phyloP scores from a whole-genome alignment of 2,888 invertebrate species.

The Calliopum simillimum region DNA sequence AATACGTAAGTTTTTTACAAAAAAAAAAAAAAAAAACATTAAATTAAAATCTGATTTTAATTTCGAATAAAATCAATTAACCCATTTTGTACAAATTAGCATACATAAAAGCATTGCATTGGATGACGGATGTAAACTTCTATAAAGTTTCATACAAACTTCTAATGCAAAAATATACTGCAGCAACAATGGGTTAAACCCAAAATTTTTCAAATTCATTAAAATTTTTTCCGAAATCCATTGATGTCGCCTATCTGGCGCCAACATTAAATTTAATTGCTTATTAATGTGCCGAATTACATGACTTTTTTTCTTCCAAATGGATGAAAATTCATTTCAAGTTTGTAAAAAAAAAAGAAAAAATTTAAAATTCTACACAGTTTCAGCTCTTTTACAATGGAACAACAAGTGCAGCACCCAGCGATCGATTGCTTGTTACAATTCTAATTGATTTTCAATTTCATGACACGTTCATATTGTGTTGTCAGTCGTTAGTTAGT shows the following conservation, averaged over 20 bases:
- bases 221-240: background rate
- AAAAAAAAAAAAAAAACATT: too few relatives aligned
- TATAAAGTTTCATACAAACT: too few relatives aligned
- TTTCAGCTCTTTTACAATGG: background rate
- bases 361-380: background rate
- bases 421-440: constrained; percentile 21
- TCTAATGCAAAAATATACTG: too few relatives aligned
- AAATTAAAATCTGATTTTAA: too few relatives aligned
- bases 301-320: background rate
- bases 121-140: too few relatives aligned
- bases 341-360: background rate
- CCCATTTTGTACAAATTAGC: too few relatives aligned
- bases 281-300: constrained; percentile 39
- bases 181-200: too few relatives aligned
- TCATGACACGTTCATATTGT: constrained; percentile 26
- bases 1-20: too few relatives aligned
- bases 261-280: constrained; percentile 39
- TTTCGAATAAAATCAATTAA: too few relatives aligned
- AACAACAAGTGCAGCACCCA: constrained; percentile 29
- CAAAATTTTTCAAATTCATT: too few relatives aligned
- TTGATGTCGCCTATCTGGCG: constrained; percentile 39
- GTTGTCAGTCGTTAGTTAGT: constrained; percentile 8
- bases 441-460: constrained; percentile 35
- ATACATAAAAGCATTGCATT: too few relatives aligned
- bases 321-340: constrained; percentile 4